A percentile compares a stretch with the other conserved stretches of the same genome.
These are phyloP conservation scores for Cariama cristata DNA, from an alignment of 2,113 vertebrate genomes.

Conservation along the genomic window DNA sequence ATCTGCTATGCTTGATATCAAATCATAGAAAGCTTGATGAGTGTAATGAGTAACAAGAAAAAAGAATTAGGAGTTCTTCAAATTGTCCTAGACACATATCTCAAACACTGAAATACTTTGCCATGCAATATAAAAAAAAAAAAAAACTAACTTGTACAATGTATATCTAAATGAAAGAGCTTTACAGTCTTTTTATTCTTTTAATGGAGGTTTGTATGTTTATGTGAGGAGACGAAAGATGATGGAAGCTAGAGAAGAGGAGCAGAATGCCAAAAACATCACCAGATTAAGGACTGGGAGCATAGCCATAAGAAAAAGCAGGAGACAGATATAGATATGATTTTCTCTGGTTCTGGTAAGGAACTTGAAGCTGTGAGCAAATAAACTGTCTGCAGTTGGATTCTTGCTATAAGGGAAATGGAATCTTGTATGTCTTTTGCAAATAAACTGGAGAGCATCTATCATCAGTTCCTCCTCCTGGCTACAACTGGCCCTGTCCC, in stretches of 20 bases:
- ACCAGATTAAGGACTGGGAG: background rate
- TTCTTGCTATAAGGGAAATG: background rate
- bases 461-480: background rate
- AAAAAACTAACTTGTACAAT: background rate
- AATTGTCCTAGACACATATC: background rate
- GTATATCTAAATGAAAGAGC: background rate
- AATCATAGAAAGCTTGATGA: conserved; percentile 14
- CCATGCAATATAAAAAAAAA: background rate
- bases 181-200: background rate
- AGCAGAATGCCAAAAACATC: background rate
- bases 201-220: background rate
- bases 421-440: background rate
- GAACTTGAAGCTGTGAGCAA: conserved; percentile 4
- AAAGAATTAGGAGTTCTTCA: conserved; percentile 15
- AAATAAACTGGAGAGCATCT: background rate
- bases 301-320: background rate
- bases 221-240: background rate
- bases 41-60: background rate
- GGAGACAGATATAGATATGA: background rate
- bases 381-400: background rate
- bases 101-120: background rate
- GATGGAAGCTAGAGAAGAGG: background rate
- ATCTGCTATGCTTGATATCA: background rate
- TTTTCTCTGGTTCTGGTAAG: background rate
- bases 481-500: background rate